Evolutionary conservation across 2,797 vertebrate genomes (phyloP).

Genomic region (Anguilla anguilla): DNA sequence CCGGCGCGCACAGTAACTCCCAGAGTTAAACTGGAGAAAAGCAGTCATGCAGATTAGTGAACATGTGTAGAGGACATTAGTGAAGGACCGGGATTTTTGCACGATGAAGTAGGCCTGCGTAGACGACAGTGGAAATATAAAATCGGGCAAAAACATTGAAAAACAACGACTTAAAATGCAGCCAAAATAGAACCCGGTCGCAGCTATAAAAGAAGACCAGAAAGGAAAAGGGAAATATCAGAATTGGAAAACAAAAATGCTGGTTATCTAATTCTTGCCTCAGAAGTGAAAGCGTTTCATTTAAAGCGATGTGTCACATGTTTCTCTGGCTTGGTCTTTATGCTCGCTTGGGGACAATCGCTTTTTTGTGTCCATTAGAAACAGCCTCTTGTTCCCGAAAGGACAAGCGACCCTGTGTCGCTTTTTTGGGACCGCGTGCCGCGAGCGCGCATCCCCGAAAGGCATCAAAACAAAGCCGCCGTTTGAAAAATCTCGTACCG

Average conservation of each 20-base stretch:
- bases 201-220: background rate
- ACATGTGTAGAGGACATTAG: background rate
- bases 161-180: background rate
- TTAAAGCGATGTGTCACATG: background rate
- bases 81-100: background rate
- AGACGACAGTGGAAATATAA: background rate
- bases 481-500: conserved; percentile 1
- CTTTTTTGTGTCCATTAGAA: background rate
- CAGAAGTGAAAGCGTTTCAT: background rate
- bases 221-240: background rate
- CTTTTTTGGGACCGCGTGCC: background rate
- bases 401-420: conserved; percentile 8
- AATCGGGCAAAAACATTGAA: background rate
- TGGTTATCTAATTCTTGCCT: background rate
- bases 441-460: background rate
- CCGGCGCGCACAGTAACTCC: background rate
- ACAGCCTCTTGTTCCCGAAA: background rate
- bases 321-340: background rate
- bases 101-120: background rate
- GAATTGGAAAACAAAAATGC: conserved; percentile 12
- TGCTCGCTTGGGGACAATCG: background rate
- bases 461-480: background rate
- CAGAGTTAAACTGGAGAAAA: background rate
- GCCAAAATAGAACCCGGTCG: background rate
- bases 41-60: background rate